Percentiles rank a stretch among this genome's conserved stretches.
Evolutionary conservation across 2,797 vertebrate genomes (phyloP).

Genomic region (Pseudochromis fuscus): DNA sequence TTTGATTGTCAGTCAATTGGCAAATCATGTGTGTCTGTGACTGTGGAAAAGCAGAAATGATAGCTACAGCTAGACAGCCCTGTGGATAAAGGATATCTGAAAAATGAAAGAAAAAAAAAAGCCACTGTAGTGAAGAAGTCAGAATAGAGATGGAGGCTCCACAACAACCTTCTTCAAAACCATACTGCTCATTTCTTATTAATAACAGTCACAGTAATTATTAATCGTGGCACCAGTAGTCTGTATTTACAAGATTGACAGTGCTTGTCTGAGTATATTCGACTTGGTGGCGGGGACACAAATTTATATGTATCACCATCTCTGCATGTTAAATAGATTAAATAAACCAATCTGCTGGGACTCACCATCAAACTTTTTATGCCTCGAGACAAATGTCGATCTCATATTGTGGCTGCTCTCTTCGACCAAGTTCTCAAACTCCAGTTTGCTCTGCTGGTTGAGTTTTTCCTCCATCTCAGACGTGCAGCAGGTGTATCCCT

Average conservation of each 20-base stretch:
- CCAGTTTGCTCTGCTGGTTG: constrained; percentile 93
- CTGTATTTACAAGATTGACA: constrained; percentile 33
- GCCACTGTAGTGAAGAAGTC: neutral
- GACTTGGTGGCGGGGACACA: neutral
- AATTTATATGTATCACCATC: neutral
- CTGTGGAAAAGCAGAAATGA: neutral
- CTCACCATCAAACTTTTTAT: constrained; percentile 98
- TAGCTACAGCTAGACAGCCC: neutral
- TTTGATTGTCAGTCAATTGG: constrained; percentile 10
- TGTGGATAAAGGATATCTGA: neutral
- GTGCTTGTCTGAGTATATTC: constrained; percentile 20
- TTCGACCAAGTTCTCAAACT: constrained; percentile 94
- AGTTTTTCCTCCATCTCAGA: constrained; percentile 97
- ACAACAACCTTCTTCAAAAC: constrained; percentile 9
- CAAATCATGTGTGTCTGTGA: neutral
- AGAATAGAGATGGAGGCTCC: neutral
- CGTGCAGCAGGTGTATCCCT: constrained; percentile 98
- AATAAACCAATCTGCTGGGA: neutral
- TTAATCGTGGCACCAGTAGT: constrained; percentile 31
- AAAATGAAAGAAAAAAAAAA: no score
- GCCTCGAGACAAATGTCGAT: constrained; percentile 91
- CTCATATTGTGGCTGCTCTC: constrained; percentile 91
- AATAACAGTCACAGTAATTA: constrained; percentile 25
- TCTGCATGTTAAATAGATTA: constrained; percentile 21
- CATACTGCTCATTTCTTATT: constrained; percentile 23